Percentiles rank a stretch among this genome's conserved stretches.
Conservation (phyloP, 2,113 vertebrate species). For the Ammospiza nelsoni region DNA sequence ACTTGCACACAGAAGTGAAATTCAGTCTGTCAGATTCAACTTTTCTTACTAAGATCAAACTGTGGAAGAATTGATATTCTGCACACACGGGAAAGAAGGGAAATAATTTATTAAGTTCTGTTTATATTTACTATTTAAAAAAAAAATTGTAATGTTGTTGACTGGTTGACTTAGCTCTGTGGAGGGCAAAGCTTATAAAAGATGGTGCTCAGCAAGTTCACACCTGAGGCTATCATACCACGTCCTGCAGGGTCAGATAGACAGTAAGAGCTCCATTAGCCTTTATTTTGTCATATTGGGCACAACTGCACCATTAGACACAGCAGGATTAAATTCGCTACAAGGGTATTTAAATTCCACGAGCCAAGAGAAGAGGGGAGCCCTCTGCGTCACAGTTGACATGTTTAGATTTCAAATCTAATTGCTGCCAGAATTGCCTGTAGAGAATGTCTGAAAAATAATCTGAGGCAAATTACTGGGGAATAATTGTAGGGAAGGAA, state of each 20-base stretch:
- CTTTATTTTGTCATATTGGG: not conserved
- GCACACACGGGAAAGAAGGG: rapidly evolving
- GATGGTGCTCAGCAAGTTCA: not conserved
- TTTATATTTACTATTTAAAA: not conserved
- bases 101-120: not conserved
- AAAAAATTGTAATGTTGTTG: not conserved
- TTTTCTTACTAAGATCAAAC: not conserved
- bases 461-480: not conserved
- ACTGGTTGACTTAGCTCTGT: not conserved
- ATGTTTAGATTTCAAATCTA: not conserved
- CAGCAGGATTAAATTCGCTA: not conserved
- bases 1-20: not conserved
- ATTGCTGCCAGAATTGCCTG: not conserved
- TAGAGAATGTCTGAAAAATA: not conserved
- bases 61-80: not conserved
- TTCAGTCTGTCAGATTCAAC: not conserved
- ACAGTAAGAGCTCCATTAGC: not conserved
- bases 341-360: not conserved
- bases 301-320: not conserved
- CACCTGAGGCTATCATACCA: not conserved
- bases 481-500: not conserved
- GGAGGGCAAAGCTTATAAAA: not conserved
- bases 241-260: not conserved
- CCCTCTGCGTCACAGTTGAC: not conserved
- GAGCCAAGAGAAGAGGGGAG: not conserved